Conservation (phyloP, 2,888 invertebrate genomes). For the Parnassius glacialis region DNA sequence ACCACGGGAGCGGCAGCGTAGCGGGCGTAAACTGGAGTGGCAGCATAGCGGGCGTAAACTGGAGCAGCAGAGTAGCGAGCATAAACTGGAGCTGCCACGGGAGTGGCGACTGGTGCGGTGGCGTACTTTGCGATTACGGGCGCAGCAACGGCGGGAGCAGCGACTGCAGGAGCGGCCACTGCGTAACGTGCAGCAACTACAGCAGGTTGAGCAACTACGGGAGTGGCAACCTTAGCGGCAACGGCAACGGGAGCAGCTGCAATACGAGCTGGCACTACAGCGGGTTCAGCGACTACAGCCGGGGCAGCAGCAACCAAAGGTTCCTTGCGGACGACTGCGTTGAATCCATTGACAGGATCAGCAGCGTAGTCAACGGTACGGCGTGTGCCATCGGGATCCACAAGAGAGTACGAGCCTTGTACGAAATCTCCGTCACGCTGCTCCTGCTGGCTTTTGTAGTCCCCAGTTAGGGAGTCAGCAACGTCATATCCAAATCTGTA, state of each 20-base stretch:
- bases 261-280: slow-evolving; percentile 45
- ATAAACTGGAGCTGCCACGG: slow-evolving; percentile 27
- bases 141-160: slow-evolving; percentile 37
- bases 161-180: slow-evolving; percentile 38
- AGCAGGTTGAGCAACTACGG: slow-evolving; percentile 74
- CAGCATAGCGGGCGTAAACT: slow-evolving; percentile 29
- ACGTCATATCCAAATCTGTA: slow-evolving; percentile 76
- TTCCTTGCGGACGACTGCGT: slow-evolving; percentile 69
- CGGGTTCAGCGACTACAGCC: slow-evolving; percentile 60
- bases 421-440: slow-evolving; percentile 80
- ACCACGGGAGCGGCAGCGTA: slow-evolving; percentile 37
- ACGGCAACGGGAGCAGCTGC: slow-evolving; percentile 45
- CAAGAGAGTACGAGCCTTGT: slow-evolving; percentile 65
- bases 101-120: slow-evolving; percentile 35
- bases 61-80: slow-evolving; percentile 37
- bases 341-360: slow-evolving; percentile 67
- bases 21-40: slow-evolving; percentile 33
- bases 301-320: slow-evolving; percentile 56
- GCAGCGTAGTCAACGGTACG: slow-evolving; percentile 68
- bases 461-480: slow-evolving; percentile 68
- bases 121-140: slow-evolving; percentile 43
- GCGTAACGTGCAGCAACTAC: slow-evolving; percentile 45
- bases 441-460: slow-evolving; percentile 73
- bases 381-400: slow-evolving; percentile 68
- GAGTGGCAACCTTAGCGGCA: slow-evolving; percentile 38